A percentile compares a stretch with the other conserved stretches of the same genome.
Evolutionary conservation across 2,888 invertebrate genomes (phyloP).

Genomic region (Meliscaeva auricollis): DNA sequence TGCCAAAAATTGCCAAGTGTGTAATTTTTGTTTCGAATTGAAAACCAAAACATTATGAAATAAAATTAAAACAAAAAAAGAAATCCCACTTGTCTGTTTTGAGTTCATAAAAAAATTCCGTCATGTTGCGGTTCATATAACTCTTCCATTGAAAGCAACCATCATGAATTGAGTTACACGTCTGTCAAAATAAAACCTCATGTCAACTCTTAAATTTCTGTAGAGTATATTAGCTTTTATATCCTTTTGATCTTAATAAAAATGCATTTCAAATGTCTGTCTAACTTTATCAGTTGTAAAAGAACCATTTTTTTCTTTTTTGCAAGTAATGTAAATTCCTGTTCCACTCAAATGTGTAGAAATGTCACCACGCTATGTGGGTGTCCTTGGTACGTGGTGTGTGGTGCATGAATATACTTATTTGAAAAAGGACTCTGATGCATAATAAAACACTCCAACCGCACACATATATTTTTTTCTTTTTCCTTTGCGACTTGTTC

Average conservation of each 20-base stretch:
- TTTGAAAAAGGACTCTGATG: conserved; percentile 11
- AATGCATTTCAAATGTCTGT: conserved; percentile 21
- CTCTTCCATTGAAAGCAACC: neutral
- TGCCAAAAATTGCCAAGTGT: too few relatives aligned
- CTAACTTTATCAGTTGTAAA: neutral
- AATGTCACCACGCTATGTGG: neutral
- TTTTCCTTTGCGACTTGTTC: neutral
- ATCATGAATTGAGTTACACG: neutral
- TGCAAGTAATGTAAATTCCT: conserved; percentile 1
- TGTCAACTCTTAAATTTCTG: neutral
- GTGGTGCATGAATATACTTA: neutral
- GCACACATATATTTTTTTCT: neutral
- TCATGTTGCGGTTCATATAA: too few relatives aligned
- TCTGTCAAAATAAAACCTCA: conserved; percentile 17
- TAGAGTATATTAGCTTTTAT: neutral
- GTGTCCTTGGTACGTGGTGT: conserved; percentile 5
- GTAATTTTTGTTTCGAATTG: too few relatives aligned
- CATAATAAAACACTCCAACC: conserved; percentile 14
- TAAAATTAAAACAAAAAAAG: too few relatives aligned
- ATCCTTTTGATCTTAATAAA: neutral
- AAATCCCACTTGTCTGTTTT: too few relatives aligned
- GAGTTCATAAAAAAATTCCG: too few relatives aligned
- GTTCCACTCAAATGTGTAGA: neutral
- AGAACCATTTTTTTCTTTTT: too few relatives aligned
- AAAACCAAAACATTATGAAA: too few relatives aligned